Base-by-base conservation (phyloP, 2,113 vertebrate species). In the Bujurquina vittata region DNA sequence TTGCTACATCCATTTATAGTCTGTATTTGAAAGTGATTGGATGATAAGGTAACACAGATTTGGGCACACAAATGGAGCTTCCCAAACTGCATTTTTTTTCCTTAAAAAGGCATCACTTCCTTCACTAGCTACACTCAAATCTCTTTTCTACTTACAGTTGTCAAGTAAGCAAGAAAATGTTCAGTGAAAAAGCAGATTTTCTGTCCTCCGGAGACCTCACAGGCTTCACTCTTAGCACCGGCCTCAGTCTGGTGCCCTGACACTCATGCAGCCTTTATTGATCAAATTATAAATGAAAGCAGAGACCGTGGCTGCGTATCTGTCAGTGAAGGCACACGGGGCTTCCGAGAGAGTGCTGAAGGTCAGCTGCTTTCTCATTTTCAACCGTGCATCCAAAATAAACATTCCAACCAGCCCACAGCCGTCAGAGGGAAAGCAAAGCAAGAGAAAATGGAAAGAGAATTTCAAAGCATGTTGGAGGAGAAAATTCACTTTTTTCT, bases 361-460 rank as follows among this genome's bases (percentile, higher is more conserved):
- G 83, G 83, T 83, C 77, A 79, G 87, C 75, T 83, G 83, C 80
- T 91, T 94, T 94, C 92, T 93, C 86, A 79, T 94, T 93, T 94
- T 92, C 89, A 93, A 83, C 65, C 78, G 4, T 49, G 20, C 56
- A 20, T 93, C 92, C 93, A 95, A 95, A 95, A 86, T 92, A 88
- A 95, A 95, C 94, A 96, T 94, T 92, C 92, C 90, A 81, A 23
- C 84, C 75, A 81, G 86, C 83, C 82, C 89, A 69, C 67, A 79
- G 90, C 84, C 33, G 12, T 59, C 79, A 76, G 79, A 74, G 79
- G 37, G 14, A 83, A 88, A 72, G 67, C 67, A 72, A 72, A 54
- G 46, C 46, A 14, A 54, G 46, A 87, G 80, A 85, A 88, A 90
- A 87, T 80, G 73, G 77, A 72, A 75, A 74, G 83, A 87, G 80